Evolutionary conservation across 64 coral and sea anemone species (phyloP).

Genomic region (Stichodactyla helianthus): DNA sequence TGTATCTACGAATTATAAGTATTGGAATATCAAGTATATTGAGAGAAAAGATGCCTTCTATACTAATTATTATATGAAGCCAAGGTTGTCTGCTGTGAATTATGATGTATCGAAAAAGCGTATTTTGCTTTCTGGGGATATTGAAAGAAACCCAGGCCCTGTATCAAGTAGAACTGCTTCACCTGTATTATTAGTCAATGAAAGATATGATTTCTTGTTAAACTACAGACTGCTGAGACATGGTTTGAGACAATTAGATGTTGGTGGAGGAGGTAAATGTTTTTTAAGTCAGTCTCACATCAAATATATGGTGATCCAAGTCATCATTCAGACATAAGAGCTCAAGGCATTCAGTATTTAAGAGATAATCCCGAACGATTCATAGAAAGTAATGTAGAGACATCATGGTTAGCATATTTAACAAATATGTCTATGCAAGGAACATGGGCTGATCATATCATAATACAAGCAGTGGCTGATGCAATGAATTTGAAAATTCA

Average conservation of each 20-base stretch:
- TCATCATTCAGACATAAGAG: conserved; percentile 37
- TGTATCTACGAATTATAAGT: conserved; percentile 5
- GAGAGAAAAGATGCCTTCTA: conserved; percentile 5
- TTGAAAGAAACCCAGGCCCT: conserved; percentile 29
- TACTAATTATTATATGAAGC: background rate
- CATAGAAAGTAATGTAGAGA: conserved; percentile 27
- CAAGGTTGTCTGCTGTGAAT: background rate
- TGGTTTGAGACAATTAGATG: conserved; percentile 27
- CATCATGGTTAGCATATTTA: conserved; percentile 33
- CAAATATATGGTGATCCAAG: conserved; percentile 23
- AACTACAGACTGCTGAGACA: conserved; percentile 33
- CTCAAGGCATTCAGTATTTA: conserved; percentile 31
- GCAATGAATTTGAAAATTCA: too few species aligned
- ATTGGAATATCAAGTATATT: conserved; percentile 8
- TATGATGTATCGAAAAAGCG: conserved; percentile 1
- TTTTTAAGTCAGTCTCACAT: conserved; percentile 40
- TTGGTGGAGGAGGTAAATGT: conserved; percentile 37
- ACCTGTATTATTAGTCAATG: background rate
- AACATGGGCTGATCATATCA: conserved; percentile 48
- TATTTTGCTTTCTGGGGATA: conserved; percentile 22
- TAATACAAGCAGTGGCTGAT: conserved; percentile 60
- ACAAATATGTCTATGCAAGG: conserved; percentile 37
- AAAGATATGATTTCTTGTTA: conserved; percentile 9
- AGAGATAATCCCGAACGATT: conserved; percentile 37
- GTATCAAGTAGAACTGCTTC: background rate